A percentile compares a stretch with the other conserved stretches of the same genome.
phyloP scores from a whole-genome alignment of 2,888 invertebrate genomes.

The Chaitophorus viminalis region DNA sequence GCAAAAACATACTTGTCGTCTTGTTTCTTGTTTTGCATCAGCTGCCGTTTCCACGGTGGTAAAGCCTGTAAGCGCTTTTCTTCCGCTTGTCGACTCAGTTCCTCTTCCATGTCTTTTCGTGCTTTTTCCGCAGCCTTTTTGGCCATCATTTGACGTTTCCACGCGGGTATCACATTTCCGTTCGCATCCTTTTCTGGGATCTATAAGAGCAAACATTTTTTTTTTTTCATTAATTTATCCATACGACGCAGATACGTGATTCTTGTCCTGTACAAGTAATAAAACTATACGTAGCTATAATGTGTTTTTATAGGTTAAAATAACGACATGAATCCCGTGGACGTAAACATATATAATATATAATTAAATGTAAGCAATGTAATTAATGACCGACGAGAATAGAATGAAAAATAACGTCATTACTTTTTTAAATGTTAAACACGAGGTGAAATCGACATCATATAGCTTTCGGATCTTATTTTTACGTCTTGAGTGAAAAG shows the following conservation, averaged over 20 bases:
- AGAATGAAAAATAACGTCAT: conserved; percentile 17
- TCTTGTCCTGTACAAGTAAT: not conserved
- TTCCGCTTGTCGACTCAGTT: conserved; percentile 84
- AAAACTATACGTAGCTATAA: not conserved
- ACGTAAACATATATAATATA: not conserved
- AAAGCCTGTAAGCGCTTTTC: conserved; percentile 85
- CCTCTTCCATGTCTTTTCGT: conserved; percentile 87
- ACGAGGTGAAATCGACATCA: conserved; percentile 35
- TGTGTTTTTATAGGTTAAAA: not conserved
- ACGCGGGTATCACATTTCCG: conserved; percentile 89
- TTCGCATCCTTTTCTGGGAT: conserved; percentile 89
- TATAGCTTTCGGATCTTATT: conserved; percentile 41
- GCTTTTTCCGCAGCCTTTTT: conserved; percentile 94
- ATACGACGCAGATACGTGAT: not conserved
- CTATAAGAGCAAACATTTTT: conserved; percentile 70
- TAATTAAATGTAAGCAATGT: not conserved
- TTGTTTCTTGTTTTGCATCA: conserved; percentile 79
- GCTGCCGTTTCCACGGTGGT: conserved; percentile 93
- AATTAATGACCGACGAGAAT: conserved; percentile 40
- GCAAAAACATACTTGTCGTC: conserved; percentile 76
- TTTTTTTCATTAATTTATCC: not conserved
- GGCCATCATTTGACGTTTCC: conserved; percentile 96
- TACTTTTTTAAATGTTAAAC: conserved; percentile 21
- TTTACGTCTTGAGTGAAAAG: conserved; percentile 37
- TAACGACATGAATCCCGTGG: not conserved